These are phyloP conservation scores for Tachina lurida DNA, from an alignment of 2,888 invertebrate species.

Conservation along the genomic window DNA sequence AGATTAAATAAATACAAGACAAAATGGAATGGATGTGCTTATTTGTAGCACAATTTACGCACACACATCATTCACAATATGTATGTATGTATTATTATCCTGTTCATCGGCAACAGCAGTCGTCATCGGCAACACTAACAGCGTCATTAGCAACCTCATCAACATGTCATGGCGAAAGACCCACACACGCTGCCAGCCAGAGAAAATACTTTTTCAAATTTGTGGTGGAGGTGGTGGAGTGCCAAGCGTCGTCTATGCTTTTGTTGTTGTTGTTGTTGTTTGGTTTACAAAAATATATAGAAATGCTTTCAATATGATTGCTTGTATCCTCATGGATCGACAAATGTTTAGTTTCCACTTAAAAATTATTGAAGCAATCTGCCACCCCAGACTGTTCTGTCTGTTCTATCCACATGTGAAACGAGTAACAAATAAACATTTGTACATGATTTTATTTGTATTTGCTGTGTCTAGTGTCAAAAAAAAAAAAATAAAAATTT, in stretches of 20 bases:
- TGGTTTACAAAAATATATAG: conserved; percentile 40
- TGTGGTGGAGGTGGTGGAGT: conserved; percentile 63
- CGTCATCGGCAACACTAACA: conserved; percentile 37
- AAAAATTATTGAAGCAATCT: conserved; percentile 49
- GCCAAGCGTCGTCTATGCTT: conserved; percentile 2
- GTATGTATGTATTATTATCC: conserved; percentile 17
- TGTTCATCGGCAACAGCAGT: conserved; percentile 7
- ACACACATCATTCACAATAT: conserved; percentile 30
- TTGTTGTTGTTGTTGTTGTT: background rate
- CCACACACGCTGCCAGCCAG: conserved; percentile 46
- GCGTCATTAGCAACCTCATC: conserved; percentile 11
- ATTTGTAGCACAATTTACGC: conserved; percentile 43
- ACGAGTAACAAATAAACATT: conserved; percentile 38
- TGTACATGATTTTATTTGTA: conserved; percentile 18
- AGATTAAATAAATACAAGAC: conserved; percentile 25
- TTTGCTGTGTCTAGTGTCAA: background rate
- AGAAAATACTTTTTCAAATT: conserved; percentile 39
- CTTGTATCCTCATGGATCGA: conserved; percentile 32
- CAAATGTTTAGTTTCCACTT: conserved; percentile 67
- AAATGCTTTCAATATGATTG: conserved; percentile 28
- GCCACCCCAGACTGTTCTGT: conserved; percentile 65
- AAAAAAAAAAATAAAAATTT: background rate
- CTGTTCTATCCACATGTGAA: background rate
- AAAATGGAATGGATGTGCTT: conserved; percentile 10
- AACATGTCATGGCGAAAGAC: conserved; percentile 47